These are phyloP conservation scores for Pissodes strobi DNA, from an alignment of 1,140 invertebrate genomes.

Conservation along the genomic window DNA sequence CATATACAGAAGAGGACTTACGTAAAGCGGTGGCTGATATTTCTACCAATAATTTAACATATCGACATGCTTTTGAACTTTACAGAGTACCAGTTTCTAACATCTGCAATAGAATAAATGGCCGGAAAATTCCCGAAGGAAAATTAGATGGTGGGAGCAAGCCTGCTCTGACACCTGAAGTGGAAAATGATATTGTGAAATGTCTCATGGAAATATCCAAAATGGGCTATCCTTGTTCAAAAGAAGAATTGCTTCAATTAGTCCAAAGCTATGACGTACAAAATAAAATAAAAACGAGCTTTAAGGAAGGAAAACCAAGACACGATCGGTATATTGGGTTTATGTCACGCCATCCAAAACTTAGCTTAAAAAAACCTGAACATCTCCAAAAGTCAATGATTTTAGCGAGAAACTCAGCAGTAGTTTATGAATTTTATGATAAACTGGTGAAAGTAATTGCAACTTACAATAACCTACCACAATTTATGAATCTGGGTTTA, in stretches of 20 bases:
- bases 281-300: no score
- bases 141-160: background rate
- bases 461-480: constrained; percentile 10
- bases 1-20: no score
- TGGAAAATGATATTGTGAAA: constrained; percentile 18
- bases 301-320: constrained; percentile 23
- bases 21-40: no score
- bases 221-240: no score
- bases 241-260: no score
- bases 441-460: constrained; percentile 18
- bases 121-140: constrained; percentile 23
- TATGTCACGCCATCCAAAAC: background rate
- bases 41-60: constrained; percentile 25
- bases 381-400: constrained; percentile 34
- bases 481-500: constrained; percentile 33
- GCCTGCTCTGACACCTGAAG: constrained; percentile 1
- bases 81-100: constrained; percentile 26
- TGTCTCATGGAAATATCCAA: constrained; percentile 20
- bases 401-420: constrained; percentile 24
- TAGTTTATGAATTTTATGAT: constrained; percentile 37
- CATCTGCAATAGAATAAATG: constrained; percentile 26
- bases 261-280: constrained; percentile 23
- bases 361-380: constrained; percentile 33
- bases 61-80: constrained; percentile 8
- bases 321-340: constrained; percentile 36